phyloP scores from a whole-genome alignment of 2,113 vertebrate species.

The Murina feae region DNA sequence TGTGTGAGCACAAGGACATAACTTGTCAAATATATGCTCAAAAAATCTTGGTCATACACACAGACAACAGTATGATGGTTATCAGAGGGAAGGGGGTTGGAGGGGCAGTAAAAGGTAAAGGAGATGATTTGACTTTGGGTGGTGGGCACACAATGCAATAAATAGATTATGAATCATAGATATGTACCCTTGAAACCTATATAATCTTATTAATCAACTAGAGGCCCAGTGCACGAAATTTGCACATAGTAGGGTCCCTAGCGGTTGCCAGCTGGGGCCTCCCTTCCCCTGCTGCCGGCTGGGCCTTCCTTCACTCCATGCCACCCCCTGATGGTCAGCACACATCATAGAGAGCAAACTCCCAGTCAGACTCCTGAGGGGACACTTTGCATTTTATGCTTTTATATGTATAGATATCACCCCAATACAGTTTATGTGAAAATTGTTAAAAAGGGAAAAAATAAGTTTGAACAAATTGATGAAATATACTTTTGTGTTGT shows the following conservation, averaged over 20 bases:
- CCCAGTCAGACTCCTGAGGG: too few species aligned
- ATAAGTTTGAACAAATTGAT: neutral
- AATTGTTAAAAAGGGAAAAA: neutral
- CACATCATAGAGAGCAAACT: too few species aligned
- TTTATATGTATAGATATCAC: neutral
- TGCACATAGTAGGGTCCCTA: too few species aligned
- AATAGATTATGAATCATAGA: neutral
- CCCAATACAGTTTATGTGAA: neutral
- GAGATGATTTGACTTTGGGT: neutral
- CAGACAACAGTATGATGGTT: neutral
- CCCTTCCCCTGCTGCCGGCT: too few species aligned
- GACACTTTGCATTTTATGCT: too few species aligned
- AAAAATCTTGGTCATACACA: neutral
- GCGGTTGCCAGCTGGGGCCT: too few species aligned
- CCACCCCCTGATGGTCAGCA: too few species aligned
- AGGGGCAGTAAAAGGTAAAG: neutral
- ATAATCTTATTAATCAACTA: neutral
- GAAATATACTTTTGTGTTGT: constrained; percentile 6
- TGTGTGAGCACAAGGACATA: neutral
- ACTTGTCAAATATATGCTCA: constrained; percentile 17
- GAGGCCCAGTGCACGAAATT: too few species aligned
- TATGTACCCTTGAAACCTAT: neutral
- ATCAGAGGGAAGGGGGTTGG: neutral
- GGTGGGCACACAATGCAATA: neutral
- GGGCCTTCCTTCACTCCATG: too few species aligned